These are phyloP conservation scores for Dyspetes luteomarginatus DNA, from an alignment of 2,888 invertebrate genomes.

Conservation along the genomic window DNA sequence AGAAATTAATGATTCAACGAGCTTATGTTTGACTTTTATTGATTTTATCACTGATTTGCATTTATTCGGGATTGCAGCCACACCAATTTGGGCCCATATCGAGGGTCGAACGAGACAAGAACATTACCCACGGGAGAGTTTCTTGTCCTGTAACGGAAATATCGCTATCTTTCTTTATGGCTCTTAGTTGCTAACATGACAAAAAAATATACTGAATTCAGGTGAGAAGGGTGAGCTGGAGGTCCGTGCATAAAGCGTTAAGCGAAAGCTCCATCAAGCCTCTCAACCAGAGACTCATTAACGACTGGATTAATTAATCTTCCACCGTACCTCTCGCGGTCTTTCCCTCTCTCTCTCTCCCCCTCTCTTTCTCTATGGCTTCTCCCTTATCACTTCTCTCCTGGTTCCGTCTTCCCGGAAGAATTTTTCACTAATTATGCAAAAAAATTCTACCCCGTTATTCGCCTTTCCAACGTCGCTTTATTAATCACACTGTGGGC, in stretches of 20 bases:
- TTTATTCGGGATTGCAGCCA: too few species aligned
- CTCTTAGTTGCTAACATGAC: neutral
- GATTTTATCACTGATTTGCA: too few species aligned
- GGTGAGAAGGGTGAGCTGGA: conserved; percentile 9
- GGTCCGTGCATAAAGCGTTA: conserved; percentile 40
- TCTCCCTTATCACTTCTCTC: too few species aligned
- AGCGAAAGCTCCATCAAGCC: conserved; percentile 49
- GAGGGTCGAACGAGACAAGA: neutral
- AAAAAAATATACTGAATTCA: conserved; percentile 21
- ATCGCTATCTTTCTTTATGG: neutral
- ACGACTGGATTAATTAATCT: conserved; percentile 62
- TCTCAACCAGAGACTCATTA: conserved; percentile 55
- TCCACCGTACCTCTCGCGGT: conserved; percentile 37
- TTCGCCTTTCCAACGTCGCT: conserved; percentile 41
- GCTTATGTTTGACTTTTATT: too few species aligned
- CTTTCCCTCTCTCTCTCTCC: conserved; percentile 13
- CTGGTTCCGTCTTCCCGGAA: conserved; percentile 54
- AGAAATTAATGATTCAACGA: too few species aligned
- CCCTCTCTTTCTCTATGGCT: neutral
- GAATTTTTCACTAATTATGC: conserved; percentile 61
- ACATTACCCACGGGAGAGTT: neutral
- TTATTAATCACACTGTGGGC: conserved; percentile 54
- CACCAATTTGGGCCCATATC: neutral
- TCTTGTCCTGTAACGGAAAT: conserved; percentile 10
- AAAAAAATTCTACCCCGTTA: conserved; percentile 50